phyloP scores from a whole-genome alignment of 1,140 invertebrate species.

The Brachionus calyciflorus region DNA sequence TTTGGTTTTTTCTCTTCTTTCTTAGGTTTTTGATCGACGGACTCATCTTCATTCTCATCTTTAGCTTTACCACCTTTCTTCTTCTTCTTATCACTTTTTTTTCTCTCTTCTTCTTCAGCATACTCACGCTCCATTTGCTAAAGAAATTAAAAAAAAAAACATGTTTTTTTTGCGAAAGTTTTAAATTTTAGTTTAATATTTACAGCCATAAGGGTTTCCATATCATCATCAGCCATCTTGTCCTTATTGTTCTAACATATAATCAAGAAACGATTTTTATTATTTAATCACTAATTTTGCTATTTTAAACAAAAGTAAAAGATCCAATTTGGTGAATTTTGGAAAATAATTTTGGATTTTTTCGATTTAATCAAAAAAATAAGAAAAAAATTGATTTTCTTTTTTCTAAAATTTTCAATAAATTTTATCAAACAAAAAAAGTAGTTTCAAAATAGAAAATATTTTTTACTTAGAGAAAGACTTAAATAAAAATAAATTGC shows the following conservation, averaged over 20 bases:
- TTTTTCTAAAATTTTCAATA: too few relatives aligned
- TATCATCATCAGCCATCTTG: constrained; percentile 9
- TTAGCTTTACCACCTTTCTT: constrained; percentile 33
- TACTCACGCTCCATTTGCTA: constrained; percentile 40
- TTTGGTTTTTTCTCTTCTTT: constrained; percentile 38
- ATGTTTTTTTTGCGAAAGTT: not conserved
- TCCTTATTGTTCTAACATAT: not conserved
- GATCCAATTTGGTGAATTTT: too few relatives aligned
- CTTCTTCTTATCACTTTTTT: constrained; percentile 21
- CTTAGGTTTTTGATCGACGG: constrained; percentile 3
- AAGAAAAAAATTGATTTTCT: too few relatives aligned
- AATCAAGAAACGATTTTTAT: not conserved
- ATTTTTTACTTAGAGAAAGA: too few relatives aligned
- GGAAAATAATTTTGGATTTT: too few relatives aligned
- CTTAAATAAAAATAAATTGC: too few relatives aligned
- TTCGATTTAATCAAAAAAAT: too few relatives aligned
- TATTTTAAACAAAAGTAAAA: not conserved
- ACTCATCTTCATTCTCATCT: not conserved
- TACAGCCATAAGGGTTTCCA: not conserved
- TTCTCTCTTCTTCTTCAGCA: constrained; percentile 21
- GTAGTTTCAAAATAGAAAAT: too few relatives aligned
- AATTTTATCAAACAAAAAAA: too few relatives aligned
- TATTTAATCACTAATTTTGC: not conserved
- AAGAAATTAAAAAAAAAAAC: not conserved
- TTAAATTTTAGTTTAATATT: not conserved